Conservation (phyloP, 2,113 vertebrate species). For the Colossoma macropomum region DNA sequence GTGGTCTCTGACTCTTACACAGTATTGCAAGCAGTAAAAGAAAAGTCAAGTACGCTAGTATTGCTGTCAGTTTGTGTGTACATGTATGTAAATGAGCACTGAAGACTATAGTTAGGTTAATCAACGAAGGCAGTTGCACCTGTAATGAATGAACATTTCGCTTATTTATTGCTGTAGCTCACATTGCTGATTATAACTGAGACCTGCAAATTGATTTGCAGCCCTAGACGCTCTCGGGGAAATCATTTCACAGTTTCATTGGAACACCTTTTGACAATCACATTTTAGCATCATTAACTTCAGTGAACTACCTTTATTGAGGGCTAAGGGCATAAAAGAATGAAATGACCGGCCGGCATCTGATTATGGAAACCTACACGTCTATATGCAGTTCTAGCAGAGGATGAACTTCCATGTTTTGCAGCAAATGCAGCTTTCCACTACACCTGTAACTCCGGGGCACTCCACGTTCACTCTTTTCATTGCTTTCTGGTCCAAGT, state of each 20-base stretch:
- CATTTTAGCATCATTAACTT: slow-evolving; percentile 20
- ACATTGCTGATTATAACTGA: background rate
- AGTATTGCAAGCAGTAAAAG: no score
- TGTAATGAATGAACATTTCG: background rate
- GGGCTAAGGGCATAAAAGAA: background rate
- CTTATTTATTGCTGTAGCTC: background rate
- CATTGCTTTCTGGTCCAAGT: background rate
- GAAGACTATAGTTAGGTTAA: background rate
- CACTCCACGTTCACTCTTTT: background rate
- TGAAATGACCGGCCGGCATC: background rate
- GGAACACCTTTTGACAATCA: slow-evolving; percentile 9
- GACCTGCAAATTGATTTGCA: slow-evolving; percentile 19
- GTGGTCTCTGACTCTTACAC: no score
- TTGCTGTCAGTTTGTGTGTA: background rate
- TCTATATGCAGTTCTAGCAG: background rate
- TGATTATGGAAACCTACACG: background rate
- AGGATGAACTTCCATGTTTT: background rate
- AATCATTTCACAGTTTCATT: slow-evolving; percentile 13
- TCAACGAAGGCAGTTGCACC: background rate
- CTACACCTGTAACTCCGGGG: background rate
- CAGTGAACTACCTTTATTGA: background rate
- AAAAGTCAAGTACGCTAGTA: no score
- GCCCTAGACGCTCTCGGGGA: background rate
- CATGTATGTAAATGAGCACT: background rate
- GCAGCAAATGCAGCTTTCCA: background rate